Evolutionary conservation across 2,797 vertebrate species (phyloP), one percentile per base, ranked within the genome.

Genomic region (Danio choprae): DNA sequence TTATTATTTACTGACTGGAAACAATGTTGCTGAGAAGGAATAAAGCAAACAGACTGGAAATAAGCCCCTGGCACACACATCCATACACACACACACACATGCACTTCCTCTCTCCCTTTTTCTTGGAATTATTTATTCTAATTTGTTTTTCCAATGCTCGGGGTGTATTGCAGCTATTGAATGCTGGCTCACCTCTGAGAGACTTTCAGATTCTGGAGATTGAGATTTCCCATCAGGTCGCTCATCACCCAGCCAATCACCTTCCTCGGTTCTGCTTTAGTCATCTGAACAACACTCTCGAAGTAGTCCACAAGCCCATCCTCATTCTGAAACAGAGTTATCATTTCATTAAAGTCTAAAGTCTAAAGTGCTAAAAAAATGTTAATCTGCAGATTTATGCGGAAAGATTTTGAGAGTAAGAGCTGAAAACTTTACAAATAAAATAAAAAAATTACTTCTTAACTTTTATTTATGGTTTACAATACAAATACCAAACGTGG

Each of bases 201-300:
- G 84, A 96, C 92, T 18, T 90, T 89, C 74, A 95, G 87, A 85
- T 92, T 94, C 85, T 91, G 88, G 12, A 95, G 93, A 84, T 96
- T 97, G 86, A 99, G 92, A 81, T 94, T 93, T 73, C 95, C 92
- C 85, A 98, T 86, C n/a, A 98, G 89, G 84, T 94, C 93, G 0
- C 96, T 96, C 10, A 96, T 93, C 90, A 99, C 91, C 98, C 98
- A 99, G 89, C 95, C 96, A 62, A 97, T 95, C 89, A 96, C 96
- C 84, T 95, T 98, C 89, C 93, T 95, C 2, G 97, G 96, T 85
- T 95, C 94, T 90, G 90, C 94, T 75, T 87, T 93, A 40, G 96
- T 97, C 75, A 87, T 88, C 87, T 90, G 93, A 68, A 96, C 86
- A 83, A 98, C 95, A 1, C 84, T 88, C 88, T 97, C 96, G 86